Evolutionary conservation across 2,113 vertebrate genomes (phyloP).

Genomic region (Tonatia bakeri): DNA sequence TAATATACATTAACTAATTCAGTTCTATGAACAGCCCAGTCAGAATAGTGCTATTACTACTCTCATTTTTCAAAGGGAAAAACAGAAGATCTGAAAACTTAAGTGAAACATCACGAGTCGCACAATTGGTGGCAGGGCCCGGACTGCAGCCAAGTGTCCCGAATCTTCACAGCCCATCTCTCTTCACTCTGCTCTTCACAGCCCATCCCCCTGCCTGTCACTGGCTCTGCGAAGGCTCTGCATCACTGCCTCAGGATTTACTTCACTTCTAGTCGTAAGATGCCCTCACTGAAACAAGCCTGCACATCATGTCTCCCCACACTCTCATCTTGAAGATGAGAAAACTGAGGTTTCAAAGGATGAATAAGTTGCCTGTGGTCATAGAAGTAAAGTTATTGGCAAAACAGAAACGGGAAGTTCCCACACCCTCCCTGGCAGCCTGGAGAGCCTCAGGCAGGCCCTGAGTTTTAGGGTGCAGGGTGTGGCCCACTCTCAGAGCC

Average conservation of each 20-base stretch:
- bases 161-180: accelerated
- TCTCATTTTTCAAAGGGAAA: neutral
- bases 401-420: neutral
- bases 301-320: neutral
- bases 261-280: neutral
- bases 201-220: neutral
- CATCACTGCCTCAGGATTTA: neutral
- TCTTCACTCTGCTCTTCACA: accelerated
- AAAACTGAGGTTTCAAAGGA: neutral
- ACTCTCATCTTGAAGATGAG: neutral
- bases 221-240: neutral
- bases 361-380: neutral
- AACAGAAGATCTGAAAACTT: neutral
- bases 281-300: neutral
- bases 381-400: neutral
- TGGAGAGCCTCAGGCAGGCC: accelerated
- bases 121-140: accelerated
- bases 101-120: neutral
- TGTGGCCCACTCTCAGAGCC: neutral
- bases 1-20: neutral
- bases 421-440: neutral
- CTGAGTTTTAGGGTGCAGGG: neutral
- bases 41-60: neutral
- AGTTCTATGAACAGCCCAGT: neutral
- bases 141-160: neutral